Base-by-base conservation (phyloP, 2,797 vertebrate genomes). In the Synanceia verrucosa region DNA sequence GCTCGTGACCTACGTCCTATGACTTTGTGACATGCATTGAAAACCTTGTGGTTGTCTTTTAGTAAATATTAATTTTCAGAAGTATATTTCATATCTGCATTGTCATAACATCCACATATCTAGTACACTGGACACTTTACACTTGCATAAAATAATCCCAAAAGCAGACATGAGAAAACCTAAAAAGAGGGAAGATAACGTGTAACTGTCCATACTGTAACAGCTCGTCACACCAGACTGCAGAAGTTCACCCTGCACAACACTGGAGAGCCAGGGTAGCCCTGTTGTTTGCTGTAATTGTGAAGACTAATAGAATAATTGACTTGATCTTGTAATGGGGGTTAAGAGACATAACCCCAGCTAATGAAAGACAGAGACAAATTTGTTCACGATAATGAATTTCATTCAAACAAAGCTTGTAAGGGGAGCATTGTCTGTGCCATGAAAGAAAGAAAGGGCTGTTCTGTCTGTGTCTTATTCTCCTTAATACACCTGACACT, bases 401-500 rank as follows among this genome's bases (percentile, higher is more conserved):
- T 77, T 62, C 2, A 23, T 83, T 81, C 43, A 85, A 86, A 85
- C 74, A 86, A 81, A 74, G 52, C 60, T 81, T 75, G 33, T 60
- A 65, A 46, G 56, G n/a, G 41, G 33, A 56, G 53, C 72, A 71
- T 70, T 72, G 72, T 81, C 79, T 83, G 28, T 73, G 66, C 48
- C 6, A 0, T 46, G 56, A 84, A 58, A 55, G 46, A 67, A 48
- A 43, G 10, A 50, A 59, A 43, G 43, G 28, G 62, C 47, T 37
- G 28, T 61, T 70, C 64, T 82, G 41, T 70, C 65, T 80, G 68
- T 77, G 29, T 76, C 39, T 81, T 72, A 72, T 59, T 63, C 67
- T 70, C 69, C 65, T 71, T 85, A 84, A 89, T 87, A 81, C 70
- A 83, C 70, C 79, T 89, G 78, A 85, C 88, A 86, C 73, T 23